These are phyloP conservation scores for Muntiacus reevesi DNA, from an alignment of 2,113 vertebrate species.

Conservation along the genomic window DNA sequence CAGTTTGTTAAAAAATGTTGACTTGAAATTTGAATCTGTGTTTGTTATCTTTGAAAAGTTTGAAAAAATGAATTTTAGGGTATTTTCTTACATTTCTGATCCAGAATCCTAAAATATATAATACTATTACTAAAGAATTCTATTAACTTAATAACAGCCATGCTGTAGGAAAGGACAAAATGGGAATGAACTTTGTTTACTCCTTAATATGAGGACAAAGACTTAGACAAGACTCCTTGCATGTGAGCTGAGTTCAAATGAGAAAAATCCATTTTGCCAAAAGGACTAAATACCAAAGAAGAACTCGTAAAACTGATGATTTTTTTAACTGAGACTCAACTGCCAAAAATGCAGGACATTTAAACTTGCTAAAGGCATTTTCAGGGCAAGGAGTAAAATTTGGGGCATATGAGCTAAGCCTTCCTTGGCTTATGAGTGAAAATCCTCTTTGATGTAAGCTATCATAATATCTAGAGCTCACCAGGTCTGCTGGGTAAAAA, in stretches of 20 bases:
- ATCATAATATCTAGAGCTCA: background rate
- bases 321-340: slow-evolving; percentile 16
- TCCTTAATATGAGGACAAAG: background rate
- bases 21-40: slow-evolving; percentile 6
- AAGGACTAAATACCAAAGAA: slow-evolving; percentile 25
- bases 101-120: slow-evolving; percentile 18
- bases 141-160: background rate
- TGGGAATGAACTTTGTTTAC: background rate
- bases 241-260: slow-evolving; percentile 21
- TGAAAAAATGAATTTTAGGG: background rate
- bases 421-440: background rate
- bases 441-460: background rate
- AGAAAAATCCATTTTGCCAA: slow-evolving; percentile 23
- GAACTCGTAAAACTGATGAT: background rate
- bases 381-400: slow-evolving; percentile 8
- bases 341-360: background rate
- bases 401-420: background rate
- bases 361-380: slow-evolving; percentile 24
- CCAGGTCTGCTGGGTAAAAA: background rate
- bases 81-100: slow-evolving; percentile 26
- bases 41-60: background rate
- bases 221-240: background rate
- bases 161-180: background rate
- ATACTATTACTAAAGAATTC: background rate
- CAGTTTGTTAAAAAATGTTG: slow-evolving; percentile 7